phyloP scores from a whole-genome alignment of 1,140 invertebrate species.

The Scaptomyza montana region DNA sequence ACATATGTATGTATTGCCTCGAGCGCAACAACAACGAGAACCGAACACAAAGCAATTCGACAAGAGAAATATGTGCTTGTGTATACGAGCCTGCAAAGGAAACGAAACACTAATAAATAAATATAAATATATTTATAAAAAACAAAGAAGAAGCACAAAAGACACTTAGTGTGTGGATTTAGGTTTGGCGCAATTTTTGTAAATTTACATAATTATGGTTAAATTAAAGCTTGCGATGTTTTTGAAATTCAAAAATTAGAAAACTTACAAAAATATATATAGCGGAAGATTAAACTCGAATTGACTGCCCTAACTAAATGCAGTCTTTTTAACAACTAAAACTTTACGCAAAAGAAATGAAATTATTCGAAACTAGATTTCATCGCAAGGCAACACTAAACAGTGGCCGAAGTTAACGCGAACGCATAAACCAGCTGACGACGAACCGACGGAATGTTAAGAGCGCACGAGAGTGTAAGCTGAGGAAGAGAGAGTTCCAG shows the following conservation, averaged over 20 bases:
- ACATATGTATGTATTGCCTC: constrained; percentile 22
- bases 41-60: constrained; percentile 42
- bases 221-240: constrained; percentile 20
- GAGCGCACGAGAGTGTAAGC: not conserved
- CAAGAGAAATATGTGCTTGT: constrained; percentile 37
- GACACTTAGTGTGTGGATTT: too few species aligned
- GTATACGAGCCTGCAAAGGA: constrained; percentile 11
- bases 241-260: too few species aligned
- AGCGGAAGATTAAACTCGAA: too few species aligned
- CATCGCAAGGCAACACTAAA: constrained; percentile 56
- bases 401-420: constrained; percentile 55
- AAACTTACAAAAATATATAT: too few species aligned
- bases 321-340: not conserved
- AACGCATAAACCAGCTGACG: constrained; percentile 70
- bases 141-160: not conserved
- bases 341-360: constrained; percentile 55
- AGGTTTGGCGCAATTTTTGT: too few species aligned
- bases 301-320: not conserved
- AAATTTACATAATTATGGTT: constrained; percentile 53
- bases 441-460: not conserved
- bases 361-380: constrained; percentile 45
- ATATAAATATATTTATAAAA: not conserved
- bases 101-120: constrained; percentile 3
- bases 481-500: constrained; percentile 6
- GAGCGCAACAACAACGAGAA: constrained; percentile 26